phyloP scores from a whole-genome alignment of 2,113 vertebrate genomes.

The Leptobrachium leishanense region DNA sequence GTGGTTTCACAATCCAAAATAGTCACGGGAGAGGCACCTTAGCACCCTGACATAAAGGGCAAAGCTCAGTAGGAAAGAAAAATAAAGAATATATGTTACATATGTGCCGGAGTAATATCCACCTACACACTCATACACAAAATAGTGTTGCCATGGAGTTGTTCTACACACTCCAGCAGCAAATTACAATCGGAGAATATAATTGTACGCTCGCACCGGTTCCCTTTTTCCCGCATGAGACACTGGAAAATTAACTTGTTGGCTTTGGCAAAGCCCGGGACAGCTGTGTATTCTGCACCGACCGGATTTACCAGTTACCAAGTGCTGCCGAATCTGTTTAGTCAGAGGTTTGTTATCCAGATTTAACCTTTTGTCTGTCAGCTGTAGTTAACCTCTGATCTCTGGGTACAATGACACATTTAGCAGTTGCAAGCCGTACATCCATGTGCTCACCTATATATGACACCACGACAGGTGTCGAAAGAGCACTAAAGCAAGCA shows the following conservation, averaged over 20 bases:
- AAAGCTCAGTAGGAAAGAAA: no score
- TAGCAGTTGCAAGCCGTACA: not conserved
- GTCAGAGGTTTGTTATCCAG: conserved; percentile 18
- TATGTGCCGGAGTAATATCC: not conserved
- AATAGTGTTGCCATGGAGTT: conserved; percentile 20
- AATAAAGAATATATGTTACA: no score
- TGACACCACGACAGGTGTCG: no score
- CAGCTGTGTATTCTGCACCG: conserved; percentile 28
- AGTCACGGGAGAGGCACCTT: no score
- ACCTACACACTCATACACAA: conserved; percentile 9
- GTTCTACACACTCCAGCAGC: not conserved
- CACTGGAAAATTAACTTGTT: conserved; percentile 37
- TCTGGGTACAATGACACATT: not conserved
- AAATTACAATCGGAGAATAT: conserved; percentile 2
- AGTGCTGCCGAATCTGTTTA: conserved; percentile 6
- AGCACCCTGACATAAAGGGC: no score
- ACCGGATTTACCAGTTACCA: conserved; percentile 32
- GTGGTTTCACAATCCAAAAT: no score
- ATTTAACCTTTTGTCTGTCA: conserved; percentile 10
- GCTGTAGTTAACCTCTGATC: not conserved
- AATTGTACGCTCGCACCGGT: conserved; percentile 16
- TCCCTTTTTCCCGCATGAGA: conserved; percentile 12
- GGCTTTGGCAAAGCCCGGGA: conserved; percentile 15
- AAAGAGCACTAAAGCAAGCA: no score
- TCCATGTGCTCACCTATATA: not conserved